phyloP scores from a whole-genome alignment of 2,113 vertebrate species.

The Rhegmatorhina hoffmannsi region DNA sequence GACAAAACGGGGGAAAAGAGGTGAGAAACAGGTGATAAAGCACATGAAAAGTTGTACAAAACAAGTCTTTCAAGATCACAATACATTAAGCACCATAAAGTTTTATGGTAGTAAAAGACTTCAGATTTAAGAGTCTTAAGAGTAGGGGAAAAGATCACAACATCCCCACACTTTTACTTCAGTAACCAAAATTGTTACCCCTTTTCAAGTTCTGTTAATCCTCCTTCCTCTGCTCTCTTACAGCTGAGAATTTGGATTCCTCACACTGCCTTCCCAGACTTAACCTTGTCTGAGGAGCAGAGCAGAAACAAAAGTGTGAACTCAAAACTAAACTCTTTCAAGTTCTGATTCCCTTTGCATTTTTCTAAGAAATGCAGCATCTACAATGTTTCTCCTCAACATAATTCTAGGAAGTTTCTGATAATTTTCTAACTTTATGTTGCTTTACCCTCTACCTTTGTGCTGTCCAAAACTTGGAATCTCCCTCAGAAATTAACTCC shows the following conservation, averaged over 20 bases:
- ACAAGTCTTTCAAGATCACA: background rate
- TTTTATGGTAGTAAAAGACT: background rate
- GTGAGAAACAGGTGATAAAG: background rate
- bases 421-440: background rate
- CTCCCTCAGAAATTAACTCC: background rate
- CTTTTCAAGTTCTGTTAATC: background rate
- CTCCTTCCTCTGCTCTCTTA: background rate
- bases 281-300: background rate
- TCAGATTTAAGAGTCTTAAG: background rate
- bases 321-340: background rate
- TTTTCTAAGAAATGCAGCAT: background rate
- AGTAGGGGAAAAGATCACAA: background rate
- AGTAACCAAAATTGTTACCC: background rate
- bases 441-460: background rate
- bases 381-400: background rate
- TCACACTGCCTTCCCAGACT: background rate
- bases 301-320: background rate
- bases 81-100: background rate
- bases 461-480: background rate
- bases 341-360: background rate
- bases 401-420: background rate
- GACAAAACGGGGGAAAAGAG: background rate
- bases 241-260: background rate
- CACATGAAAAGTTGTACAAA: background rate
- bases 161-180: background rate